Base-by-base conservation (phyloP, 2,888 invertebrate species). In the Drosophila neotestacea region DNA sequence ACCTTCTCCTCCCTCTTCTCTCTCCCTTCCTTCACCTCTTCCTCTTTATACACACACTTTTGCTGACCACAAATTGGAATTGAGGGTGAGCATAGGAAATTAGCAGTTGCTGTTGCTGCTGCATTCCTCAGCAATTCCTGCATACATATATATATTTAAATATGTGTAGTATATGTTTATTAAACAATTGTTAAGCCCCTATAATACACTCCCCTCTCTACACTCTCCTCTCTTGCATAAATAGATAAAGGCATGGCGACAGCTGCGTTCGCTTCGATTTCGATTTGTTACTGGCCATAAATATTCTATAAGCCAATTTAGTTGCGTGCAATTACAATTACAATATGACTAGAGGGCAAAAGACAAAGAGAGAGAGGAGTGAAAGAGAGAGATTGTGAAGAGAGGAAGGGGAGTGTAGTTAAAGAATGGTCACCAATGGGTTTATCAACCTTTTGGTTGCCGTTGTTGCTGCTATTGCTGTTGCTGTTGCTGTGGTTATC, bases 241-340 rank as follows among this genome's bases (percentile, higher is more conserved):
- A 10, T n/a, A 34, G 9, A 38, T 10, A 22, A 28, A 46, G 44
- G 9, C 9, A 27, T 46, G 52, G 68, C 74, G 74, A 71, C 78
- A 75, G 75, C 74, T 75, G 78, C 61, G 58, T 51, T 77, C 59
- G 58, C 73, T 77, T 64, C 61, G 50, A 22, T 64, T 77, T 61
- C 55, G 64, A 50, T 61, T 54, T 55, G 59, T 28, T 44, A n/a
- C 34, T 56, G 27, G 50, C 68, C 70, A 85, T 85, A 83, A 83
- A 85, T 85, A 83, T 85, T 83, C 63, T 70, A 85, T 78, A 85
- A 73, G 75, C 79, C 82, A 83, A 81, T 83, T 76, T 73, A 79
- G 70, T 77, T 74, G 74, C 69, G 54, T 77, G 72, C 84, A 81
- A 77, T 79, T 81, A 72, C 84, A 80, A 81, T 78, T 79, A 75